These are phyloP conservation scores for Diabrotica balteata DNA, from an alignment of 2,888 invertebrate genomes.

Conservation along the genomic window DNA sequence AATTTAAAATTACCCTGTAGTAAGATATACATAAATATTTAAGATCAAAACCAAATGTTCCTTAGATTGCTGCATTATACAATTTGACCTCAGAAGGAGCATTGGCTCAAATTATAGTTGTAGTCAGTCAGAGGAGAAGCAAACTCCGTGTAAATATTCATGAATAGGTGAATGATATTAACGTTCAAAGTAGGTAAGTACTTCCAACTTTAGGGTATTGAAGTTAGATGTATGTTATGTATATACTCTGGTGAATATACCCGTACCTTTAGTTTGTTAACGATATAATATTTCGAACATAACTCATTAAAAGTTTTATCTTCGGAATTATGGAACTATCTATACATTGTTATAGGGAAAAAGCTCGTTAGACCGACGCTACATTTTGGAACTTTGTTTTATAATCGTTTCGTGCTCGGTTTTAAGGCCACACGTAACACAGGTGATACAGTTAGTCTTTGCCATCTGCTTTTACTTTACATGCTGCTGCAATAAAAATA, in stretches of 20 bases:
- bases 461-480: too few relatives aligned
- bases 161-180: constrained; percentile 26
- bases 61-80: not conserved
- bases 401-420: not conserved
- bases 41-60: not conserved
- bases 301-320: constrained; percentile 23
- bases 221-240: constrained; percentile 11
- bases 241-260: constrained; percentile 9
- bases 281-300: constrained; percentile 15
- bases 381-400: constrained; percentile 4
- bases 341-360: constrained; percentile 2
- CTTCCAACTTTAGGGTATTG: constrained; percentile 21
- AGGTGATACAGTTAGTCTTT: too few relatives aligned
- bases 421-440: too few relatives aligned
- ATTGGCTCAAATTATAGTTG: constrained; percentile 7
- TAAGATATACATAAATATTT: too few relatives aligned
- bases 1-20: too few relatives aligned
- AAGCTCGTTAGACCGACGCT: not conserved
- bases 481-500: too few relatives aligned
- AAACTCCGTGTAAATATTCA: constrained; percentile 22
- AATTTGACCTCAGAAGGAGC: constrained; percentile 2
- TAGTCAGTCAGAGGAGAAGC: constrained; percentile 9
- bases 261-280: constrained; percentile 10
- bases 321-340: not conserved
- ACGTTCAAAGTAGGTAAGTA: constrained; percentile 21